Evolutionary conservation across 2,113 vertebrate genomes (phyloP).

Genomic region (Dolichallabes microphthalmus): DNA sequence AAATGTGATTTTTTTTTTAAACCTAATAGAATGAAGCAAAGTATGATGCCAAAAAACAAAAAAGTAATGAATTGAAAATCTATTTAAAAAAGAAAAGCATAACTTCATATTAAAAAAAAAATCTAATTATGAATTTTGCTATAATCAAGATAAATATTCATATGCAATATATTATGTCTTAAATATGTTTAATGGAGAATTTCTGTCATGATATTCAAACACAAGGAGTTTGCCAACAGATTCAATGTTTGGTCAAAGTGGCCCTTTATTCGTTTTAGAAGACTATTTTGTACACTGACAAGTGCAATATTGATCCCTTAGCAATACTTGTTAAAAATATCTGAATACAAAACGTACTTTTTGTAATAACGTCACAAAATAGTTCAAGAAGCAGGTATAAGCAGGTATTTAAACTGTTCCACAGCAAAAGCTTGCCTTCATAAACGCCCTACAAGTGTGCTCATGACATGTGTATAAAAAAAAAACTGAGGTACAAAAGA

Average conservation of each 20-base stretch:
- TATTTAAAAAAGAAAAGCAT: neutral
- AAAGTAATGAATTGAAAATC: neutral
- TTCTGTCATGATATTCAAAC: slow-evolving; percentile 37
- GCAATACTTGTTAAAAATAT: slow-evolving; percentile 43
- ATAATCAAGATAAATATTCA: neutral
- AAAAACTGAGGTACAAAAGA: slow-evolving; percentile 62
- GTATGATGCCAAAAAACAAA: neutral
- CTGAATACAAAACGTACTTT: slow-evolving; percentile 62
- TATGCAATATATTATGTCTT: neutral
- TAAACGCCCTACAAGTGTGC: slow-evolving; percentile 61
- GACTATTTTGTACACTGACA: slow-evolving; percentile 59
- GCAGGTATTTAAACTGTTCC: slow-evolving; percentile 64
- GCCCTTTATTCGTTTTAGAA: slow-evolving; percentile 62
- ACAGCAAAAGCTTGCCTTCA: slow-evolving; percentile 64
- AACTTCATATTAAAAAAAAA: neutral
- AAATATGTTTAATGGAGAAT: slow-evolving; percentile 5
- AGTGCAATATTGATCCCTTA: slow-evolving; percentile 53
- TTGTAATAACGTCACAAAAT: slow-evolving; percentile 56
- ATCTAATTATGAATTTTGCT: neutral
- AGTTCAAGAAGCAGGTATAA: slow-evolving; percentile 58
- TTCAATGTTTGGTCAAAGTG: slow-evolving; percentile 62
- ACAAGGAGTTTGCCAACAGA: slow-evolving; percentile 66
- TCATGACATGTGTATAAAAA: slow-evolving; percentile 54
- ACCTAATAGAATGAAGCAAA: neutral
- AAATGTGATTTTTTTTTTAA: neutral